phyloP scores from a whole-genome alignment of 2,888 invertebrate genomes.

The Polydrusus tereticollis region DNA sequence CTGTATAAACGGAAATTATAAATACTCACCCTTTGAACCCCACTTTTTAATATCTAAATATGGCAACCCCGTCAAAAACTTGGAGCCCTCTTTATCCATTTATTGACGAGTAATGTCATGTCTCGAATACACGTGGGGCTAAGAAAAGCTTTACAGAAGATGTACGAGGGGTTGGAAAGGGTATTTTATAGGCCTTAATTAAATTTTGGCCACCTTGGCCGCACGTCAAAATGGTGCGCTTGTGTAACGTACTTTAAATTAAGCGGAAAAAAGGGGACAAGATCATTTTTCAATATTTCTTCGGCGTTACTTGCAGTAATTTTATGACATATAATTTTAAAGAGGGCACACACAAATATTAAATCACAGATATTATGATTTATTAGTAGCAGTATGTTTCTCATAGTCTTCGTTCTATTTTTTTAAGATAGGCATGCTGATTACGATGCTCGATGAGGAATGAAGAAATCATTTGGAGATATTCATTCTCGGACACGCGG shows the following conservation, averaged over 20 bases:
- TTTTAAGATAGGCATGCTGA: too few relatives aligned
- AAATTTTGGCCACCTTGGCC: slow-evolving; percentile 41
- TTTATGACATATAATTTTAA: too few relatives aligned
- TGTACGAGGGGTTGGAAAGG: slow-evolving; percentile 39
- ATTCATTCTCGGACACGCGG: too few relatives aligned
- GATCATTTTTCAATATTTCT: slow-evolving; percentile 37
- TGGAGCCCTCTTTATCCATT: slow-evolving; percentile 21
- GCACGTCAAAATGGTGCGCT: slow-evolving; percentile 34
- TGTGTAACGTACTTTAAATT: slow-evolving; percentile 48
- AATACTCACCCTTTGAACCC: not conserved
- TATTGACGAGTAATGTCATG: slow-evolving; percentile 35
- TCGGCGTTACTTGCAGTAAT: slow-evolving; percentile 13
- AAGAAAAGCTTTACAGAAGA: slow-evolving; percentile 26
- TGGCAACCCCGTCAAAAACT: slow-evolving; percentile 20
- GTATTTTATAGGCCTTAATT: slow-evolving; percentile 42
- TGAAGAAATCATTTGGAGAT: too few relatives aligned
- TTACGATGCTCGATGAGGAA: too few relatives aligned
- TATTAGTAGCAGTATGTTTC: too few relatives aligned
- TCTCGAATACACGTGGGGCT: slow-evolving; percentile 31
- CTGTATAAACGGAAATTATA: too few relatives aligned
- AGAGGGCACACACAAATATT: too few relatives aligned
- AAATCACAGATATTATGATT: too few relatives aligned
- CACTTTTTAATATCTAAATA: slow-evolving; percentile 17
- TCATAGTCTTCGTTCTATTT: too few relatives aligned
- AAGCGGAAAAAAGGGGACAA: slow-evolving; percentile 40